phyloP scores from a whole-genome alignment of 2,797 vertebrate species.

The Pterois miles region DNA sequence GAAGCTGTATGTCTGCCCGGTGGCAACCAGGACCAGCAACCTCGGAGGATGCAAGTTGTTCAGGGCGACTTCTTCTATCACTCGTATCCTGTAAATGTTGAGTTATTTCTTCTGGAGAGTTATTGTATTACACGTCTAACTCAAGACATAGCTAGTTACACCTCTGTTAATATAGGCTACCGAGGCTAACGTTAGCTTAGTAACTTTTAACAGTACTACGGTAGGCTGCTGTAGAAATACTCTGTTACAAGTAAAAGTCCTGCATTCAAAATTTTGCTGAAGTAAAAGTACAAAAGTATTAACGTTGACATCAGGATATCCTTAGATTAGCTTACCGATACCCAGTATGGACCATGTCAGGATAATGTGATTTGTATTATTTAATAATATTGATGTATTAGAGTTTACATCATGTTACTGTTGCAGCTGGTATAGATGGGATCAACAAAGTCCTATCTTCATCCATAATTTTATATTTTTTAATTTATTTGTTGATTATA shows the following conservation, averaged over 20 bases:
- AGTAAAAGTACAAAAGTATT: background rate
- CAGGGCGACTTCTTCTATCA: slow-evolving; percentile 70
- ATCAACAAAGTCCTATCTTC: too few relatives aligned
- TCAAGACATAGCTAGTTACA: background rate
- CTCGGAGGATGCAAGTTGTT: slow-evolving; percentile 66
- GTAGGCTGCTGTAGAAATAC: background rate
- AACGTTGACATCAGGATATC: background rate
- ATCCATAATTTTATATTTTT: background rate
- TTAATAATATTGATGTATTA: background rate
- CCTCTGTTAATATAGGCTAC: background rate
- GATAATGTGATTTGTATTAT: background rate
- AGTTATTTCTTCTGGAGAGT: background rate
- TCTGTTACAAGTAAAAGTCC: background rate
- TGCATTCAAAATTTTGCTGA: background rate
- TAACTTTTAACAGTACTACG: background rate
- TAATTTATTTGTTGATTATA: background rate
- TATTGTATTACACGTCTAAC: background rate
- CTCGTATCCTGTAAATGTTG: slow-evolving; percentile 74
- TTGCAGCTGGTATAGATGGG: background rate
- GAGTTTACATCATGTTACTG: background rate
- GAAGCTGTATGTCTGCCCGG: slow-evolving; percentile 14
- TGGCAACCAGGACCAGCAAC: background rate
- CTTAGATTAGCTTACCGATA: background rate
- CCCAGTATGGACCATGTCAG: background rate
- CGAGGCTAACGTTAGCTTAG: too few relatives aligned